These are phyloP conservation scores for Caenorhabditis sulstoni DNA, from an alignment of 2,888 invertebrate genomes.

Conservation along the genomic window DNA sequence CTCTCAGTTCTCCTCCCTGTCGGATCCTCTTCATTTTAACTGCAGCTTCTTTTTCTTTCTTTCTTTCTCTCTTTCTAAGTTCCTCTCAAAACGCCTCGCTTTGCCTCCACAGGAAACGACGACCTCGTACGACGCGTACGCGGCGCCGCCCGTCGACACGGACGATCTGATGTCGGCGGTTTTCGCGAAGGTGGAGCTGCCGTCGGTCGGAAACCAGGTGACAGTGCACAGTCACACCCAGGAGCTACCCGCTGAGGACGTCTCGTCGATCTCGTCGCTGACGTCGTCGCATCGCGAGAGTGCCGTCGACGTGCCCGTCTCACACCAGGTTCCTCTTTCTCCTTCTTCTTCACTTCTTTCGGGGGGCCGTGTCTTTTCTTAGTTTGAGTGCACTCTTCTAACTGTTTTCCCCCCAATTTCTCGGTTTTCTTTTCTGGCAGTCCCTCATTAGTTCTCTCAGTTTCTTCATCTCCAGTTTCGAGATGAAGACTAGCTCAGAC, in stretches of 20 bases:
- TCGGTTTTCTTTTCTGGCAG: not conserved
- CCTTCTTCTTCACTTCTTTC: not conserved
- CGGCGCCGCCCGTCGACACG: conserved; percentile 24
- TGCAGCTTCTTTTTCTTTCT: conserved; percentile 11
- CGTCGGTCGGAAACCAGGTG: conserved; percentile 42
- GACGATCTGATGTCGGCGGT: conserved; percentile 70
- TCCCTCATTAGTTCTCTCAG: conserved; percentile 11
- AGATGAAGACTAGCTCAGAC: not conserved
- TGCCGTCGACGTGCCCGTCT: conserved; percentile 60
- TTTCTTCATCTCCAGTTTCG: not conserved
- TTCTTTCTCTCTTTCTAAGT: not conserved
- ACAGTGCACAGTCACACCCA: conserved; percentile 29
- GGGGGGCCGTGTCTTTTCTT: conserved; percentile 11
- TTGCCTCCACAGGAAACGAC: conserved; percentile 7
- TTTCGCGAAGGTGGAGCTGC: conserved; percentile 56
- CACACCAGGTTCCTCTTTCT: conserved; percentile 41
- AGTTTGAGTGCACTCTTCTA: conserved; percentile 9
- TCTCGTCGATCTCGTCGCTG: conserved; percentile 35
- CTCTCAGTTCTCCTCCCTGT: conserved; percentile 21
- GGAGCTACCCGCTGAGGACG: conserved; percentile 30
- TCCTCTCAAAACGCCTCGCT: not conserved
- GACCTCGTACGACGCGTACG: conserved; percentile 32
- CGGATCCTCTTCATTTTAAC: conserved; percentile 41
- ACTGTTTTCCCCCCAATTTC: no score
- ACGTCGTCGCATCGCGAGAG: conserved; percentile 58